Evolutionary conservation across 2,888 invertebrate species (phyloP).

Genomic region (Acrobasis repandana): DNA sequence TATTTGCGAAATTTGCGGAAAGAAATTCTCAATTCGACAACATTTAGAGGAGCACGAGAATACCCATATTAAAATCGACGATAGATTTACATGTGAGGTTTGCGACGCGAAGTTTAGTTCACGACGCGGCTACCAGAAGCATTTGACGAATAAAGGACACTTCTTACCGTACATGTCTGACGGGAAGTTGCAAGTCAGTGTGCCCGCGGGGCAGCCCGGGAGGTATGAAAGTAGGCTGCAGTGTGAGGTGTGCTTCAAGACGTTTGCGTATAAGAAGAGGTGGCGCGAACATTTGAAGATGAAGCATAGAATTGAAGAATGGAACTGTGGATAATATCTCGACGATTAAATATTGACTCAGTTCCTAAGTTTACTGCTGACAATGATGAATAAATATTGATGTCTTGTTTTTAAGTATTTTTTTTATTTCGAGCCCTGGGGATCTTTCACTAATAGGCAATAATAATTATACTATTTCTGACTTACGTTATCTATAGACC

Average conservation of each 20-base stretch:
- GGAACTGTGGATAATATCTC: not conserved
- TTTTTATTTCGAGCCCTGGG: no score
- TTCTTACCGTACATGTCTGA: conserved; percentile 6
- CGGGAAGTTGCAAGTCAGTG: not conserved
- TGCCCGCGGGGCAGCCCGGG: not conserved
- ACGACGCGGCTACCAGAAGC: conserved; percentile 48
- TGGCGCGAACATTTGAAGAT: conserved; percentile 12
- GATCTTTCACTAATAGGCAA: no score
- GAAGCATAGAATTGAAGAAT: conserved; percentile 11
- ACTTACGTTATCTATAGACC: no score
- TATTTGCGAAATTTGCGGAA: conserved; percentile 56
- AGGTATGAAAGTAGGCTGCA: conserved; percentile 6
- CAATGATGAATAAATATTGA: no score
- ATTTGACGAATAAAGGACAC: conserved; percentile 31
- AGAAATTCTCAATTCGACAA: conserved; percentile 39
- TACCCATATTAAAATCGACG: conserved; percentile 43
- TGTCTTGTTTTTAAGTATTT: no score
- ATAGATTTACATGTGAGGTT: conserved; percentile 48
- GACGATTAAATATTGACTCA: not conserved
- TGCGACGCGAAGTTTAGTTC: conserved; percentile 50
- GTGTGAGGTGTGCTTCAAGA: conserved; percentile 2
- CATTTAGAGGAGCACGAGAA: conserved; percentile 52
- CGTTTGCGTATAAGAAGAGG: conserved; percentile 4
- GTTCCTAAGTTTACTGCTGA: no score
- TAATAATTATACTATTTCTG: no score